Base-by-base conservation (phyloP, 2,888 invertebrate species). In the Folsomia candida region DNA sequence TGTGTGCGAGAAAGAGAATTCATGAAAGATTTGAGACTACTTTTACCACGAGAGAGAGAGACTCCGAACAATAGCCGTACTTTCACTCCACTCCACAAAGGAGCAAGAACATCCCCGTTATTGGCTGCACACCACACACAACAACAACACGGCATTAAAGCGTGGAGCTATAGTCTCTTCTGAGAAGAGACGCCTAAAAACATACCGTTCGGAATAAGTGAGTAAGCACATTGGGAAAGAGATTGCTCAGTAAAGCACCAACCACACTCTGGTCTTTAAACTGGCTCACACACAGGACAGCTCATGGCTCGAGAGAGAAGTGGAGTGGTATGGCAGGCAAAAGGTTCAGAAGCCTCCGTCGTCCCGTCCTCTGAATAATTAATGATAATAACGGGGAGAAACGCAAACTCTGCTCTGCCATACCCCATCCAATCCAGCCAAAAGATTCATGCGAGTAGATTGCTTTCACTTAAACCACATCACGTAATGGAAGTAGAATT, bases 341-440 rank as follows among this genome's bases (percentile, higher is more conserved):
- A 37, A 37, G 37, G 37, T 37, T 37, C 37, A 37, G 37, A 54
- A 54, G 58, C 57, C 67, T 59, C 54, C 54, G 54, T 54, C 68
- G 47, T 68, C 63, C 54, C 54, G 54, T 54, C 68, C 57, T 68
- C 63, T 74, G 68, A 74, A 74, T 74, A 74, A 74, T 74, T 74
- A 74, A 74, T 74, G 74, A 67, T 68, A 69, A 71, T 68, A 51
- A 63, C 47, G 60, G 69, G 29, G 25, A 65, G 65, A 51, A 65
- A 65, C 65, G 65, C 65, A 47, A 24, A 11, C 24, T 25, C 26
- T 27, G 57, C 11, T 54, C 54, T n/a, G n/a, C 54, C 54, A 54
- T 54, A 54, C 20, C 54, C 54, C 54, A 22, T 54, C 54, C 54
- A 11, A 54, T 54, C 20, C 54, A 54, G n/a, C 4, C 54, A 20